phyloP scores from a whole-genome alignment of 2,888 invertebrate genomes.

The Andrena bucephala region DNA sequence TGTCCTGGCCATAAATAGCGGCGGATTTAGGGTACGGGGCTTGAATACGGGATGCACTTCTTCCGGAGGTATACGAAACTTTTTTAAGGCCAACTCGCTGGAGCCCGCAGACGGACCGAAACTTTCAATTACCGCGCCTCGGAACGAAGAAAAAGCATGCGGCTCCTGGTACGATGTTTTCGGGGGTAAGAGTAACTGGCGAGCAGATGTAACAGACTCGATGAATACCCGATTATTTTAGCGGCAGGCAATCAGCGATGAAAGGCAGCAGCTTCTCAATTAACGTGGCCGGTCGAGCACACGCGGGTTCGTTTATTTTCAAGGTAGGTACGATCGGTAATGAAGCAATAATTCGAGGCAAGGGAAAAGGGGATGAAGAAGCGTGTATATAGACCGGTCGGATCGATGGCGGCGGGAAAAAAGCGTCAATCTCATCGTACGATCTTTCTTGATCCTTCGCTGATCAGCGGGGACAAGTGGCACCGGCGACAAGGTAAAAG shows the following conservation, averaged over 20 bases:
- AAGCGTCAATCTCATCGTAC: conserved; percentile 66
- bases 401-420: conserved; percentile 57
- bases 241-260: neutral
- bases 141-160: neutral
- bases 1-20: conserved; percentile 67
- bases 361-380: conserved; percentile 9
- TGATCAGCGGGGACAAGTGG: conserved; percentile 62
- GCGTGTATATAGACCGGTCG: conserved; percentile 17
- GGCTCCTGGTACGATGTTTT: neutral
- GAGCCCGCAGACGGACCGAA: neutral
- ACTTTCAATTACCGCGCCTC: neutral
- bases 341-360: conserved; percentile 54
- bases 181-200: neutral
- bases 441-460: conserved; percentile 61
- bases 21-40: conserved; percentile 62
- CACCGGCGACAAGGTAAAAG: conserved; percentile 65
- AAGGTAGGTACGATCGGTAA: conserved; percentile 34
- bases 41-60: conserved; percentile 64
- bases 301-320: conserved; percentile 9
- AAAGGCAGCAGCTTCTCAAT: neutral
- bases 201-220: neutral
- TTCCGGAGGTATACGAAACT: conserved; percentile 53
- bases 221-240: neutral
- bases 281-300: neutral
- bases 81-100: conserved; percentile 2